Conservation (phyloP, 2,113 vertebrate genomes). For the Archocentrus centrarchus region DNA sequence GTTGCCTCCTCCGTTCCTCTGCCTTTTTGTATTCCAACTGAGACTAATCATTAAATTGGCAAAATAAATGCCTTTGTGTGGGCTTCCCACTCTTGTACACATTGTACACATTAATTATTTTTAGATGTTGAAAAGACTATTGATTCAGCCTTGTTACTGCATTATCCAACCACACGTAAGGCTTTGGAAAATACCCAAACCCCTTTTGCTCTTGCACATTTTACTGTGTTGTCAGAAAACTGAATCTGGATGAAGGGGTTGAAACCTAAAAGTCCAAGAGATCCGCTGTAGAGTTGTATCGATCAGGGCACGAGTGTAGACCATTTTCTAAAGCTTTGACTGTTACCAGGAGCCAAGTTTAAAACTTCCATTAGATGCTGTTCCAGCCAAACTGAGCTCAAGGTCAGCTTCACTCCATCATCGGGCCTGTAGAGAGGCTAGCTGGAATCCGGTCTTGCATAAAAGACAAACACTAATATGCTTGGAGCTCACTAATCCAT, state of each 20-base stretch:
- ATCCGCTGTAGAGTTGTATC: not conserved
- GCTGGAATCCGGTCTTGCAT: not conserved
- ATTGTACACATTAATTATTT: constrained; percentile 30
- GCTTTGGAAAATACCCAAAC: not conserved
- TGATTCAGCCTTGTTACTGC: constrained; percentile 18
- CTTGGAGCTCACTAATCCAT: not conserved
- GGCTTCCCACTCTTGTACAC: constrained; percentile 2
- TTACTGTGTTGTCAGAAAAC: not conserved
- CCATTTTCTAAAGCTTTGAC: not conserved
- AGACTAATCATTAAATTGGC: constrained; percentile 60
- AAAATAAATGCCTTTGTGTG: constrained; percentile 41
- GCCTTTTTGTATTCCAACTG: constrained; percentile 79
- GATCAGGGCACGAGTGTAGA: not conserved
- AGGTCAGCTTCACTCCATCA: not conserved
- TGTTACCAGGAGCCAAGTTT: not conserved
- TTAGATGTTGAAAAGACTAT: constrained; percentile 39
- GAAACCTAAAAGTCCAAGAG: not conserved
- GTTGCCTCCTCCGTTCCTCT: constrained; percentile 76
- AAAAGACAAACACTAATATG: not conserved
- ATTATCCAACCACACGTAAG: constrained; percentile 11
- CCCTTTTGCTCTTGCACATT: not conserved
- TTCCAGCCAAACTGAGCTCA: not conserved
- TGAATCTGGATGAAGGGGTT: not conserved
- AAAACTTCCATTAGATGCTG: not conserved
- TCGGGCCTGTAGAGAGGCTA: not conserved